Evolutionary conservation across 37 sponge, comb jelly and placozoan species (phyloP), one percentile per base, ranked within the genome.

Genomic region (Spongilla lacustris): DNA sequence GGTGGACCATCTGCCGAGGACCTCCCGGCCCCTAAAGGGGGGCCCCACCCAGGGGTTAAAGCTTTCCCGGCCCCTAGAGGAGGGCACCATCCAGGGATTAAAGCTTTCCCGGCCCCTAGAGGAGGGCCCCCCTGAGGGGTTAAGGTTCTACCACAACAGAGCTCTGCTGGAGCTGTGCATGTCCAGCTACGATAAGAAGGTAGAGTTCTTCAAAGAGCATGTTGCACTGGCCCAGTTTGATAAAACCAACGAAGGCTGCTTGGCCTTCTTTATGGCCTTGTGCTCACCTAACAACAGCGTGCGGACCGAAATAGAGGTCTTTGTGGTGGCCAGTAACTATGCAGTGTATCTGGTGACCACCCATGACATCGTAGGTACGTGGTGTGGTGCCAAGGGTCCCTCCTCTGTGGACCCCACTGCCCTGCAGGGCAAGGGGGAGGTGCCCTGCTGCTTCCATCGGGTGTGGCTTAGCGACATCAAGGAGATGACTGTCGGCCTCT

Each of bases 311-410:
- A 50, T 91, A 36, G 87, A 91, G 34, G 74, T 68, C 28, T 91
- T 77, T 73, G 84, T 91, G 8, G 36, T 86, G 21, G 70, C 41
- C 31, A 91, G 91, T 41, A 86, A 83, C 68, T 86, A 86, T 73
- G 91, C 87, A 26, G 11, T 91, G 31, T 91, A 91, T 72, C 25
- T 91, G 0, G 80, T 91, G 24, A 78, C 91, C 3, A 87, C 86
- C 58, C 29, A 78, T 4, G 80, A 91, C 6, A 70, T 70, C 33
- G 86, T 91, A 21, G 78, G 73, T 0, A 30, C 22, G 19, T 91
- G 91, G 91, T 23, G 86, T 66, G 87, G 83, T 25, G 83, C 33
- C 26, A 84, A 87, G n/a, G 91, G 91, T 2, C 68, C 66, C 2
- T 78, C 75, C 34, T 86, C 91, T 0, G 86, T 86, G 66, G 67